Evolutionary conservation across 2,113 vertebrate genomes (phyloP), one percentile per base, ranked within the genome.

Genomic region (Cranoglanis bouderius): DNA sequence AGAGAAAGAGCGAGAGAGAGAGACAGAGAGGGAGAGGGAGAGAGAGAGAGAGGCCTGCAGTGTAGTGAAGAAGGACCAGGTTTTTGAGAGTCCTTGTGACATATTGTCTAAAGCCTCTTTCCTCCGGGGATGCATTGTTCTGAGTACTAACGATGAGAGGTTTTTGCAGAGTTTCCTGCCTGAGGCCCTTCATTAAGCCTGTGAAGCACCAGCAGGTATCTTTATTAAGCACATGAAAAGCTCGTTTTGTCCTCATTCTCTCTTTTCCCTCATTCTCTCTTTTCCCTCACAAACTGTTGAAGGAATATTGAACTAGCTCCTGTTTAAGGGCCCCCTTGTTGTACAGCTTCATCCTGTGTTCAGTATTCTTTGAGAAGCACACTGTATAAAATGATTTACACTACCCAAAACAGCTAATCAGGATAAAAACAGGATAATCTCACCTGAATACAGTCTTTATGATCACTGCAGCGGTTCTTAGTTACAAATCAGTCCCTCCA

Each of bases 41-140:
- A 43, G 38, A 65, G 85, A 32, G 9, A 14, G 26, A 0, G 18
- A 29, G 65, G 10, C 1, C 4, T 51, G 67, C 24, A 57, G 80
- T 88, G 26, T 78, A 65, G 59, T 72, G 51, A 85, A 81, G 84
- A 59, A 46, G 53, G 72, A 43, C 72, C 74, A 51, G 86, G 86
- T 19, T 65, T 85, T 82, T 85, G 24, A 53, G 75, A 84, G 74
- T 40, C 29, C 61, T 85, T 85, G 75, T 86, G 89, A 40, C 8
- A 75, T 85, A 43, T 65, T 85, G 53, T 89, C 53, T 40, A 80
- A 83, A 87, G n/a, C 85, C 87, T 90, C 85, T 87, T 65, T 49
- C 65, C 87, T 77, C 38, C n/a, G 26, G 89, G 29, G 82, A 35
- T 85, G 83, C 74, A 90, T 91, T 91, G 91, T 89, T 90, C 78